Percentiles rank a stretch among this genome's conserved stretches.
These are phyloP conservation scores for Anas bahamensis DNA, from an alignment of 2,797 vertebrate species.

Conservation along the genomic window DNA sequence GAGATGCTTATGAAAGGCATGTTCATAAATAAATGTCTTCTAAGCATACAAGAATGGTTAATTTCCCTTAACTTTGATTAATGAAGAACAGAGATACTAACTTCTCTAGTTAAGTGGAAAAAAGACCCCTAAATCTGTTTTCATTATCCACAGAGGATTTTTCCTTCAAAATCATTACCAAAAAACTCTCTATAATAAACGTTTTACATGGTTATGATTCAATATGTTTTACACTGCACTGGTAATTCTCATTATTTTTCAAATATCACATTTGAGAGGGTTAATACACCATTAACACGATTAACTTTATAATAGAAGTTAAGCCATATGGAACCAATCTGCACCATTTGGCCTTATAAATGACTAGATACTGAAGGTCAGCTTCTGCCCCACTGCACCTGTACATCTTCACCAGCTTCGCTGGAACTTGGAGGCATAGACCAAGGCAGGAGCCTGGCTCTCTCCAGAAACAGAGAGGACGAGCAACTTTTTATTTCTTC, in stretches of 20 bases:
- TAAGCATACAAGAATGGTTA: neutral
- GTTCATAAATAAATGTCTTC: neutral
- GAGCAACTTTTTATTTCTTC: neutral
- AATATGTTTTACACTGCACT: conserved; percentile 3
- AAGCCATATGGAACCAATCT: conserved; percentile 36
- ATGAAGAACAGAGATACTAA: neutral
- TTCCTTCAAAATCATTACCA: neutral
- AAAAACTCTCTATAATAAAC: neutral
- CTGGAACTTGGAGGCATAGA: neutral
- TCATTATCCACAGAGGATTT: neutral
- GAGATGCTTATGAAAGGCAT: neutral
- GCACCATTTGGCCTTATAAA: neutral
- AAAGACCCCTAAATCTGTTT: neutral
- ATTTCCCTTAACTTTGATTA: neutral
- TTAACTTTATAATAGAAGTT: conserved; percentile 46
- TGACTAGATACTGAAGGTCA: neutral
- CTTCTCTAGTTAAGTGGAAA: neutral
- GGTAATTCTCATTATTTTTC: conserved; percentile 42
- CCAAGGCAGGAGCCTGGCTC: neutral
- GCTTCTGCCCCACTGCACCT: neutral
- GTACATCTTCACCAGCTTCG: neutral
- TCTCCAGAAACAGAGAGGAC: neutral
- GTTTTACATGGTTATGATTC: conserved; percentile 12
- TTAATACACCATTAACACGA: conserved; percentile 34
- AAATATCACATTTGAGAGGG: conserved; percentile 18